phyloP scores from a whole-genome alignment of 2,888 invertebrate species.

The Mactromeris polynyma region DNA sequence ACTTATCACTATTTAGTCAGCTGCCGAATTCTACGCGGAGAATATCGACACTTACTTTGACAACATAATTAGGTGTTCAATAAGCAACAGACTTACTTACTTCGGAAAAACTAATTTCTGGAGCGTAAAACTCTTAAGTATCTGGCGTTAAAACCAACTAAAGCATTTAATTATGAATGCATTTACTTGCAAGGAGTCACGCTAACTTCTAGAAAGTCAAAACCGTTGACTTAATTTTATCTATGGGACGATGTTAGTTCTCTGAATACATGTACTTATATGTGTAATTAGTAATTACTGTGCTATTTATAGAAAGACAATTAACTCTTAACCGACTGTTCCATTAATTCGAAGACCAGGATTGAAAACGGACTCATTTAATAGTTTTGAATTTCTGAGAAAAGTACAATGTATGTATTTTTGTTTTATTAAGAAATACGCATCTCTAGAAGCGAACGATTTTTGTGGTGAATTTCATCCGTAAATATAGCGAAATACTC shows the following conservation, averaged over 20 bases:
- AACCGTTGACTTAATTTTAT: background rate
- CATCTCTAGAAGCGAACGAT: too few relatives aligned
- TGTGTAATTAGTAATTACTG: background rate
- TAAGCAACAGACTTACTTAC: background rate
- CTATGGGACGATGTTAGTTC: background rate
- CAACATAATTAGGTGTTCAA: background rate
- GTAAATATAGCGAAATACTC: too few relatives aligned
- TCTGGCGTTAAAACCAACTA: conserved; percentile 5
- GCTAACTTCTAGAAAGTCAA: background rate
- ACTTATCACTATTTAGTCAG: too few relatives aligned
- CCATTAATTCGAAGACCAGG: background rate
- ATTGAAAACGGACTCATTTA: background rate
- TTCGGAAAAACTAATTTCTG: background rate
- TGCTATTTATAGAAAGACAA: background rate
- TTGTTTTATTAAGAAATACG: too few relatives aligned
- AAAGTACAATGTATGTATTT: too few relatives aligned
- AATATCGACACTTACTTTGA: too few relatives aligned
- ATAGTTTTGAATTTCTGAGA: background rate
- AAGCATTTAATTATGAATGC: background rate
- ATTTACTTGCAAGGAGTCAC: background rate
- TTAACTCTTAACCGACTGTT: background rate
- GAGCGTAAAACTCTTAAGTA: background rate
- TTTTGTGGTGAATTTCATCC: too few relatives aligned
- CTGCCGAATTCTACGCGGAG: too few relatives aligned
- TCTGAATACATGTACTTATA: background rate